These are phyloP conservation scores for Lasioglossum zephyrum DNA, from an alignment of 2,888 invertebrate species.

Conservation along the genomic window DNA sequence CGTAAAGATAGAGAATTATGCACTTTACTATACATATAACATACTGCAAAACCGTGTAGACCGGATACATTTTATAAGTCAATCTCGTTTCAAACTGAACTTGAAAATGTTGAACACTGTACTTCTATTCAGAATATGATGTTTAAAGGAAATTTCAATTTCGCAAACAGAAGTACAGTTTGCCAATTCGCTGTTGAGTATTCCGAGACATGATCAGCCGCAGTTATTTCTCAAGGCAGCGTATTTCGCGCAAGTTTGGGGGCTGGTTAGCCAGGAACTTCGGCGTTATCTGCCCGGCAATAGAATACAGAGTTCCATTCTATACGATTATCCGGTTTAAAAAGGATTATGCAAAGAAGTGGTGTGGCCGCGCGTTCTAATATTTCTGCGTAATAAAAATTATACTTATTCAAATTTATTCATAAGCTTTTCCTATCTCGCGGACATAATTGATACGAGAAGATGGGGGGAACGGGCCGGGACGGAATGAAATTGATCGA, in stretches of 20 bases:
- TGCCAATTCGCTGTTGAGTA: not conserved
- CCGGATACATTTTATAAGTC: not conserved
- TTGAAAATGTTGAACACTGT: not conserved
- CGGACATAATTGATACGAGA: conserved; percentile 50
- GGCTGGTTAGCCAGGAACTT: not conserved
- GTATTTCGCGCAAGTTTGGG: conserved; percentile 7
- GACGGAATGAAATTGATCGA: conserved; percentile 40
- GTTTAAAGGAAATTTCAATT: too few species aligned
- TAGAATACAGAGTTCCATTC: conserved; percentile 41
- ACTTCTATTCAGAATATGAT: not conserved
- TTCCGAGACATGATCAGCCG: not conserved
- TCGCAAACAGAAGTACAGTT: not conserved
- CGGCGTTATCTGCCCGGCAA: conserved; percentile 26
- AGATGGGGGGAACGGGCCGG: not conserved
- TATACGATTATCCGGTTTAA: conserved; percentile 50
- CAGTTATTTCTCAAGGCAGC: not conserved
- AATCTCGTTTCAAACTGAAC: not conserved
- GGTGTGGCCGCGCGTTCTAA: conserved; percentile 40
- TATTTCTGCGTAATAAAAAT: conserved; percentile 54
- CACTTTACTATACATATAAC: not conserved
- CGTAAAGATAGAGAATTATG: not conserved
- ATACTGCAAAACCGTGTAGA: not conserved
- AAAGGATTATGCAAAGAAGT: conserved; percentile 61
- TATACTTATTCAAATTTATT: conserved; percentile 64
- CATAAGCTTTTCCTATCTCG: conserved; percentile 51